Base-by-base conservation (phyloP, 2,113 vertebrate species). In the Ariopsis seemanni region DNA sequence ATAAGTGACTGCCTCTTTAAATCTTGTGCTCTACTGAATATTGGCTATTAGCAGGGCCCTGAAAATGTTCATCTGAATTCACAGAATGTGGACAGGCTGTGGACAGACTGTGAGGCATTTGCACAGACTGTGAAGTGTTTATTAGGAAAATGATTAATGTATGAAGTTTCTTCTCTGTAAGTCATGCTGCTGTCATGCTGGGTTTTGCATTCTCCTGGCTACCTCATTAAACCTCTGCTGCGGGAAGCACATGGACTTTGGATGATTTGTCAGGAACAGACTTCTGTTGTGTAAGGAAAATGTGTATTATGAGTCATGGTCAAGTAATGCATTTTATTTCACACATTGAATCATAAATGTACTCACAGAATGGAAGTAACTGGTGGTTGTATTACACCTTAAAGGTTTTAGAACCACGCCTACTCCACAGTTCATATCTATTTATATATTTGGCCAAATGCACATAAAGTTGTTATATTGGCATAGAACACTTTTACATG, bases 101-200 rank as follows among this genome's bases (percentile, higher is more conserved):
- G 75, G 75, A 85, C 30, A 75, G 55, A 50, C 75, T 82, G 58
- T 77, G 79, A 86, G 82, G 55, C 82, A 53, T 88, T 86, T 82
- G 69, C 67, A 82, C 25, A 82, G 57, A 34, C 53, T 74, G 50
- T 7, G 12, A 83, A 86, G 57, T 89, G 60, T 88, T 75, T 83
- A 52, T 82, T 82, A 48, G 55, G 65, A 67, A 67, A 79, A 85
- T 89, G 27, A 87, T 84, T 85, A 63, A 81, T 87, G 20, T 55
- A 87, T 87, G 78, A 82, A 52, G 20, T 63, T 87, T 89, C 63
- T 48, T 14, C 78, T 57, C 42, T 58, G 15, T 72, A 69, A 86
- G 69, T 85, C 52, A 72, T 27, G 34, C 77, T 89, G 82, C 25
- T 57, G 42, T 84, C 81, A 83, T 20, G 12, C 48, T 74, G 79